Evolutionary conservation across 2,113 vertebrate genomes (phyloP).

Genomic region (Pluvialis apricaria): DNA sequence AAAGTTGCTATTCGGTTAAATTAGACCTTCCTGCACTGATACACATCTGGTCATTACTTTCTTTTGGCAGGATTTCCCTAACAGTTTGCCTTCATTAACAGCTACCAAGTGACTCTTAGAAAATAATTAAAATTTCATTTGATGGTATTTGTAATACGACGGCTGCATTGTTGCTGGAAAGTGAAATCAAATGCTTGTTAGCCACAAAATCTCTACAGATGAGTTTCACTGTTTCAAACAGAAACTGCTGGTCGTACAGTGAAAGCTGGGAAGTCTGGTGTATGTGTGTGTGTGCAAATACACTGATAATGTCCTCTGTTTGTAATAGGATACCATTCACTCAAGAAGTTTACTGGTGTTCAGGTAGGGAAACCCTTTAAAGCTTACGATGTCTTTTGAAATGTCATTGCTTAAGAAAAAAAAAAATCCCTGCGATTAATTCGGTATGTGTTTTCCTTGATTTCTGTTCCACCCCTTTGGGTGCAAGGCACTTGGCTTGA

Average conservation of each 20-base stretch:
- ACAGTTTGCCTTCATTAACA: slow-evolving; percentile 34
- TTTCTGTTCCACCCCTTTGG: neutral
- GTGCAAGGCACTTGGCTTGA: neutral
- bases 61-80: slow-evolving; percentile 1
- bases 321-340: neutral
- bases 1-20: neutral
- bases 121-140: slow-evolving; percentile 31
- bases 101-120: slow-evolving; percentile 18
- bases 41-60: slow-evolving; percentile 31
- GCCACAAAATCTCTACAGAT: neutral
- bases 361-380: neutral
- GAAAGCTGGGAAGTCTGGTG: neutral
- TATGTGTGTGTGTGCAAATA: neutral
- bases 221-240: neutral
- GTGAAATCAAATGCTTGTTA: slow-evolving; percentile 41
- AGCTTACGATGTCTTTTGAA: neutral
- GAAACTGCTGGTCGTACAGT: neutral
- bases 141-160: neutral
- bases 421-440: neutral
- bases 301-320: neutral
- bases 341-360: neutral
- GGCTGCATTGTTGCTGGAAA: neutral
- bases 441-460: neutral
- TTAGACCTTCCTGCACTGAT: neutral
- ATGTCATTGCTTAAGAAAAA: neutral